Evolutionary conservation across 2,888 invertebrate genomes (phyloP), one percentile per base, ranked within the genome.

Genomic region (Dasypogon diadema): DNA sequence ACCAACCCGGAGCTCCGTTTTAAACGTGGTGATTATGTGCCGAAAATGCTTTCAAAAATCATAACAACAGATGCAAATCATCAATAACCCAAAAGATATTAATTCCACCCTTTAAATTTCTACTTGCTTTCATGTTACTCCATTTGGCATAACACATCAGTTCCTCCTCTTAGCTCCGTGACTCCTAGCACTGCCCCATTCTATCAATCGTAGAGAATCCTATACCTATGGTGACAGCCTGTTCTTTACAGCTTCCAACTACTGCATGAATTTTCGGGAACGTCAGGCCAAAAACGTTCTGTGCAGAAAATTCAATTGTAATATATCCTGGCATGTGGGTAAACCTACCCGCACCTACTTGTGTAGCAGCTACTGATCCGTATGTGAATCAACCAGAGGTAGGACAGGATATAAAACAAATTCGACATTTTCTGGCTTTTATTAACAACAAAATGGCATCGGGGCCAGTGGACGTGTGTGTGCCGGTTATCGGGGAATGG

Each of bases 371-470:
- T 21, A 34, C 46, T 12, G 42, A 65, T 48, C 65, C 48, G n/a
- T 46, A 46, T 24, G 18, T 16, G 24, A 46, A 46, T 48, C 65
- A 6, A 51, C 18, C 18, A 51, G 51, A 65, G 46, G 14, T 14
- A 46, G 46, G 46, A 14, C 8, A 46, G 46, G 46, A 65, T 65
- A 65, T 65, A 65, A 46, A 65, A 65, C 65, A 65, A 65, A 46
- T 65, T 65, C 65, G 65, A 65, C 65, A 48, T 65, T 65, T 65
- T 65, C 65, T 46, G 65, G 65, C 46, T 65, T 65, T 65, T 65
- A 65, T 65, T 65, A 46, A 65, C 65, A 60, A 60, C 60, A 34
- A 60, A n/a, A 60, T 60, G 60, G 37, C 10, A 60, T 60, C 37
- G 18, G 37, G 37, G 18, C n/a, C 37, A 26, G 18, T 26, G 37